Evolutionary conservation across 2,113 vertebrate species (phyloP), one percentile per base, ranked within the genome.

Genomic region (Nyctereutes procyonoides): DNA sequence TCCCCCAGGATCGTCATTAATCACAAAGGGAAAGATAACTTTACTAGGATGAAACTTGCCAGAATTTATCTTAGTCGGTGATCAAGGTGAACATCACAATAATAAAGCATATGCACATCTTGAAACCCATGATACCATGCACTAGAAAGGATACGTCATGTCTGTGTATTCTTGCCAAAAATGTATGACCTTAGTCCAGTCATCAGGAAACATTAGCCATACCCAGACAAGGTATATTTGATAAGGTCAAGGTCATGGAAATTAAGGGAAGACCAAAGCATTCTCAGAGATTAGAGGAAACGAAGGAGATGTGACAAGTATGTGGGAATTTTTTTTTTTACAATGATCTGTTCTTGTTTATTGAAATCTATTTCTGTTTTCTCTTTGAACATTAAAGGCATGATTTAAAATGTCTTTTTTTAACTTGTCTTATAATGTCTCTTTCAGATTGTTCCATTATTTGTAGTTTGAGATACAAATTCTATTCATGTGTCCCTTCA

Each of bases 341-440:
- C 32, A 30, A 53, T 81, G 28, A 11, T 22, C 24, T 20, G 3
- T 53, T 43, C 22, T 92, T 73, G 63, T 43, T 30, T 43, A 63
- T 15, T 87, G 55, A 69, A 95, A 53, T 81, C 73, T 71, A 4
- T 53, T 65, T 82, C 5, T 58, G 28, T 92, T 73, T 82, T 88
- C 35, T 71, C 76, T 88, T 74, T 69, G 62, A 92, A 91, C 69
- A 90, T 95, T 84, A 90, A 67, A 95, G 73, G 20, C 30, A 67
- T 71, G 28, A 62, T 88, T 88, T n/a, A 73, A 81, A 81, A 65
- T 55, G 1, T 81, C 63, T 43, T 60, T 7, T 48, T 79, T 28
- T 67, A 30, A 60, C 24, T 60, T 85, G 19, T 79, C 58, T 93
- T 48, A 58, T 76, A 76, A 58, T 48, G 5, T 82, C 38, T 82